Base-by-base conservation (phyloP, 2,797 vertebrate species). In the Syndactyla subalaris region DNA sequence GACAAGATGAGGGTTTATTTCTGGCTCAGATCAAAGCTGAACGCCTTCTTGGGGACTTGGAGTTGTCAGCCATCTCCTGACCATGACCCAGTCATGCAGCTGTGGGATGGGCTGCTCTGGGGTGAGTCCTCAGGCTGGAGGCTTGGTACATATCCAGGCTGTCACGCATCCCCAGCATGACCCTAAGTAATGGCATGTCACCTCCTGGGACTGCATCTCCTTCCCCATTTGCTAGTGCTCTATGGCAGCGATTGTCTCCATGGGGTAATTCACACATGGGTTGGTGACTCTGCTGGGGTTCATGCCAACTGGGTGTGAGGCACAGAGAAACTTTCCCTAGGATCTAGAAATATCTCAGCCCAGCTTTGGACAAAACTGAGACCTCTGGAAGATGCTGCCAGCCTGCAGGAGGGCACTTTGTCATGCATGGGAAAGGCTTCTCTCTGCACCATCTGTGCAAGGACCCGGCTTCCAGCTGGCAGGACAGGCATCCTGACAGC, bases 21-120 rank as follows among this genome's bases (percentile, higher is more conserved):
- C 70, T 94, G 89, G 65, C 63, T 96, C 68, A 83, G 61, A 92
- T 80, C 87, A 89, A 95, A 94, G 48, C 72, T 59, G 43, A 85
- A 65, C 1, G 22, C 46, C 61, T 88, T 92, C 41, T 3, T 77
- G 38, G 65, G n/a, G 71, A 85, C 75, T 73, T 89, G 78, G 71
- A 83, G 32, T 24, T 89, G 78, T 87, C 72, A 85, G 32, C 36
- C 19, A 4, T 57, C 36, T 83, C 67, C 78, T 88, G 72, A 85
- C 86, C 58, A 65, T 0, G 0, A 75, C n/a, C 34, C 0, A 0
- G 24, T 66, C 45, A 8, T 67, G 48, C 1, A 38, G 68, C 38
- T 52, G 27, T 10, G 22, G n/a, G 39, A 79, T 3, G 1, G 38
- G 46, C 78, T 71, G 32, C 49, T 88, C 30, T 36, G 43, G 38